Conservation (phyloP, 2,888 invertebrate species). For the Bibio marci region DNA sequence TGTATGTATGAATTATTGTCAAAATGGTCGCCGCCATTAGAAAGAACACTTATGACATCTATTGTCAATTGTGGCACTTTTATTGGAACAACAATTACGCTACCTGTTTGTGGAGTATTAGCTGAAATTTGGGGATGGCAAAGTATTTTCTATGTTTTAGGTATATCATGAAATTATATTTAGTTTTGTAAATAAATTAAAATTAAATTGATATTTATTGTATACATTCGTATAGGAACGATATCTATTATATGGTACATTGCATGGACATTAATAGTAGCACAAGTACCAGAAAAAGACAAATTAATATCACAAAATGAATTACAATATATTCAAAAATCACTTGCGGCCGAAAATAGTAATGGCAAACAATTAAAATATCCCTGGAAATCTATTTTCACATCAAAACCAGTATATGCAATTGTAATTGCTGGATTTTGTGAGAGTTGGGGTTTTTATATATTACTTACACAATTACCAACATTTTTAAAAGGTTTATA, state of each 20-base stretch:
- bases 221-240: slow-evolving; percentile 14
- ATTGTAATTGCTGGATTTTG: slow-evolving; percentile 70
- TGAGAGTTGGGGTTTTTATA: slow-evolving; percentile 85
- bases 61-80: no score
- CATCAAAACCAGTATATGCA: slow-evolving; percentile 65
- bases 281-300: slow-evolving; percentile 45
- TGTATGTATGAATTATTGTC: no score
- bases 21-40: no score
- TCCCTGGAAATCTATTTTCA: slow-evolving; percentile 61
- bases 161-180: no score
- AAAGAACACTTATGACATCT: no score
- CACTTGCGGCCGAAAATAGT: slow-evolving; percentile 35
- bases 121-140: no score
- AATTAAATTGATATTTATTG: no score
- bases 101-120: no score
- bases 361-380: slow-evolving; percentile 13
- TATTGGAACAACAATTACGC: no score
- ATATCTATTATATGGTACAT: slow-evolving; percentile 47
- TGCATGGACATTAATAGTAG: slow-evolving; percentile 40
- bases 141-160: slow-evolving; percentile 31
- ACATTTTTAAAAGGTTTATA: slow-evolving; percentile 59
- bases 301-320: slow-evolving; percentile 53
- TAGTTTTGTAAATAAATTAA: no score
- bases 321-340: slow-evolving; percentile 48
- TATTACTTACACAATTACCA: slow-evolving; percentile 63